Base-by-base conservation (phyloP, 2,113 vertebrate species). In the Arvicanthis niloticus region DNA sequence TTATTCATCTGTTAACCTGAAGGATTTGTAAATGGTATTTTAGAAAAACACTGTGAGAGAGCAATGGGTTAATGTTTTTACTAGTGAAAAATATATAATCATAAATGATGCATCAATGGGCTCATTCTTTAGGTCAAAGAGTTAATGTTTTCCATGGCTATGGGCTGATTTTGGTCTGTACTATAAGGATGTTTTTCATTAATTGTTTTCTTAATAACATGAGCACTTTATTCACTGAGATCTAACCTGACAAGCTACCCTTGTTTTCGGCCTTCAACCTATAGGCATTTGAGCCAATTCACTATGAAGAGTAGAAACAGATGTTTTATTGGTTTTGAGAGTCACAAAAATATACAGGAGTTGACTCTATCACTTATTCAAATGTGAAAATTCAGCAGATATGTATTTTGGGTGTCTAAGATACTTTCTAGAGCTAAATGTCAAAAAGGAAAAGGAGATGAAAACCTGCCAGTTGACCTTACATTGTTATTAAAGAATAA, bases 361-460 rank as follows among this genome's bases (percentile, higher is more conserved):
- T 15, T 73, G 89, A 94, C 72, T 73, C 51, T 73, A n/a, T 37
- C n/a, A 68, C 31, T 73, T 88, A 81, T 22, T 93, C 3, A 60
- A 80, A 56, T 92, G 45, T 67, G 78, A 81, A 7, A 73, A 87
- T 77, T 67, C 67, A 88, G 34, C 10, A 96, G 7, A 22, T 77
- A 26, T 34, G 40, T 65, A 85, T 92, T 88, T 85, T 88, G 8
- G 24, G 17, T 5, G 45, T 77, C 40, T 92, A n/a, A 96, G 89
- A 91, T 65, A 26, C 26, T 95, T 89, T 65, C 88, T 48, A 94
- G 7, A 80, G 58, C 4, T 80, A 81, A 91, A 86, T 13, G 76
- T 91, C 45, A 93, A 90, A 80, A 91, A 29, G 16, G 3, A 85
- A 96, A 78, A 67, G 13, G 94, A 94, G 93, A 96, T 26, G 16